Conservation (phyloP, 2,888 invertebrate species). For the Lasius platythorax region DNA sequence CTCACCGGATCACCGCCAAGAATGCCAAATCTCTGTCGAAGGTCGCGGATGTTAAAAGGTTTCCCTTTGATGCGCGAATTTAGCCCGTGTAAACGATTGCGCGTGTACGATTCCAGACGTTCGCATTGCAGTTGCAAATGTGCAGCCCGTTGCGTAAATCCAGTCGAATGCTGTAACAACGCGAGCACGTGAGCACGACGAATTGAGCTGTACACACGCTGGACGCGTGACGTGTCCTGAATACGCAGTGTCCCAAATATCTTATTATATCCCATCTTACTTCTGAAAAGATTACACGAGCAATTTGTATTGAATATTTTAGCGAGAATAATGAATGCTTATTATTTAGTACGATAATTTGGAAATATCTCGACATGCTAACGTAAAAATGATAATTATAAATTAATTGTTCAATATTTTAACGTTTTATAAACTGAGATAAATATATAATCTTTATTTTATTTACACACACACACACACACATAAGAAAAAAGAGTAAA, state of each 20-base stretch:
- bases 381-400: neutral
- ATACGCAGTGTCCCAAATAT: neutral
- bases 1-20: conserved; percentile 16
- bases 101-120: conserved; percentile 19
- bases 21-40: conserved; percentile 53
- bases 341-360: neutral
- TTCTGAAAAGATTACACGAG: neutral
- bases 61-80: conserved; percentile 64
- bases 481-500: neutral
- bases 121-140: neutral
- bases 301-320: neutral
- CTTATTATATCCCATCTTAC: neutral
- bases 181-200: conserved; percentile 13
- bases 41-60: conserved; percentile 33
- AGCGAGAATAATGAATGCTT: neutral
- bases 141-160: conserved; percentile 52
- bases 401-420: neutral
- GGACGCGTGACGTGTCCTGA: neutral
- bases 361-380: neutral
- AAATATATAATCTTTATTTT: neutral
- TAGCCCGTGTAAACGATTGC: conserved; percentile 46
- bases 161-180: conserved; percentile 29
- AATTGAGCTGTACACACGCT: neutral
- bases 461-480: neutral
- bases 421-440: neutral